These are phyloP conservation scores for Pelobates cultripes DNA, from an alignment of 2,797 vertebrate genomes.

Conservation along the genomic window DNA sequence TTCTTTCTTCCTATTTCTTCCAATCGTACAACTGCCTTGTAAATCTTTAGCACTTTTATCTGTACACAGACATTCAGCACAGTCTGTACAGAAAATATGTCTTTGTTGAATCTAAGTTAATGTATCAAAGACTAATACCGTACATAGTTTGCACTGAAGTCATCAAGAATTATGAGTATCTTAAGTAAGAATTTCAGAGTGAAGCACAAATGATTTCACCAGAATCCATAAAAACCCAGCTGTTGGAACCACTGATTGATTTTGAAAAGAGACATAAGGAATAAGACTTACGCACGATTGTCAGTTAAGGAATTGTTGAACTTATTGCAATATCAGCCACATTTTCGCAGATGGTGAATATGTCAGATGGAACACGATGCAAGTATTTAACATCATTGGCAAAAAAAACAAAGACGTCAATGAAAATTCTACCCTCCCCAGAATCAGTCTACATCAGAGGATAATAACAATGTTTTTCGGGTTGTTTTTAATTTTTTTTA, in stretches of 20 bases:
- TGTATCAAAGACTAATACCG: background rate
- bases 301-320: background rate
- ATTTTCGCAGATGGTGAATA: background rate
- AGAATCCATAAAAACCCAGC: background rate
- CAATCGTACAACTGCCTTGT: no score
- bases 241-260: background rate
- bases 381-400: background rate
- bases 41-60: background rate
- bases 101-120: background rate
- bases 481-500: no score
- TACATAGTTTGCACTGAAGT: background rate
- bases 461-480: no score
- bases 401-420: background rate
- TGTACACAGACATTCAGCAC: no score
- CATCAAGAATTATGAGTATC: background rate
- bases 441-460: no score
- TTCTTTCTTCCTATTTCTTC: no score
- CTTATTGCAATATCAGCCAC: background rate
- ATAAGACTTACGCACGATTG: background rate
- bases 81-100: background rate
- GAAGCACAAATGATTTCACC: background rate
- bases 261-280: background rate
- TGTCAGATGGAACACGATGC: background rate
- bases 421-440: background rate
- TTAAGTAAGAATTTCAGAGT: background rate